Percentiles rank a stretch among this genome's conserved stretches.
phyloP scores from a whole-genome alignment of 2,113 vertebrate species.

The Apeltes quadracus region DNA sequence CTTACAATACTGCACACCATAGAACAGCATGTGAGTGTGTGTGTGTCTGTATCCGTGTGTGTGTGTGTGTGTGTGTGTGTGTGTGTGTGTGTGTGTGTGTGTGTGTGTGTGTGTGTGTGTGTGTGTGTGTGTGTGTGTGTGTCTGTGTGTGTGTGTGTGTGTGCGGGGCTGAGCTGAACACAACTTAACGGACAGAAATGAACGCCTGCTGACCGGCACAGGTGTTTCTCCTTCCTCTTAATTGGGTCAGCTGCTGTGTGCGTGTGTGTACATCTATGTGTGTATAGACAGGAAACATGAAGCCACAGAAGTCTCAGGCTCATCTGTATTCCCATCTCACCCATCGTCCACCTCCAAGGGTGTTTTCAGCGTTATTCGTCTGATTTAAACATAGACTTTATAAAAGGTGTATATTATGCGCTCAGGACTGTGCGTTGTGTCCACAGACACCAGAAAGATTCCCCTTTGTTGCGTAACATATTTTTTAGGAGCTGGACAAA shows the following conservation, averaged over 20 bases:
- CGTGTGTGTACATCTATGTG: conserved; percentile 9
- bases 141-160: no score
- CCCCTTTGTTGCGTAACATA: not conserved
- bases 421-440: not conserved
- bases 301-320: not conserved
- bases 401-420: not conserved
- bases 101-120: conserved; percentile 19
- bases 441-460: not conserved
- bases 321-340: not conserved
- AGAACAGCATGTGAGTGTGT: conserved; percentile 55
- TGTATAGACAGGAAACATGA: not conserved
- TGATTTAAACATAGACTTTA: not conserved
- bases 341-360: not conserved
- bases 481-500: not conserved
- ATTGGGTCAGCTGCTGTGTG: conserved; percentile 44
- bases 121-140: not conserved
- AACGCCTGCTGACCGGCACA: conserved; percentile 49
- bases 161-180: not conserved
- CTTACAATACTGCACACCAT: conserved; percentile 65
- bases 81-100: conserved; percentile 14
- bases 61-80: conserved; percentile 11
- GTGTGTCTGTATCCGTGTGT: conserved; percentile 3
- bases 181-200: not conserved
- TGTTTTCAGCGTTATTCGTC: not conserved
- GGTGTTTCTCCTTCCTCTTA: conserved; percentile 54